Base-by-base conservation (phyloP, 2,113 vertebrate species). In the Hydrolagus affinis region DNA sequence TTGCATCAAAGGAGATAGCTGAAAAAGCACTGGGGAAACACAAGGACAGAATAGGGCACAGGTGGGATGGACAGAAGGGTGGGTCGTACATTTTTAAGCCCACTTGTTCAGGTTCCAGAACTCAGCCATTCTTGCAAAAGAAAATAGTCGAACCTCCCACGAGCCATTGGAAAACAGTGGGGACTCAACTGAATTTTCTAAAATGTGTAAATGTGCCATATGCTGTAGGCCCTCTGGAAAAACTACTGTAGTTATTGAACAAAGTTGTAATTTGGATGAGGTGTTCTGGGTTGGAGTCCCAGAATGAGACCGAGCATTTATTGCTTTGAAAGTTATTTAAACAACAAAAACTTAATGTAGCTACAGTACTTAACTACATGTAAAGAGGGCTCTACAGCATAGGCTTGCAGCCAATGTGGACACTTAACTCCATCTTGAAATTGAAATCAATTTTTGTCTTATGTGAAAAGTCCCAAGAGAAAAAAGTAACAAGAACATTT, bases 61-160 rank as follows among this genome's bases (percentile, higher is more conserved):
- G 86, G 86, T 86, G 71, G 75, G 86, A 69, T 83, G 78, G 78
- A 83, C 78, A 60, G 97, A 96, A 96, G 94, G 94, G 96, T 98
- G 78, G 78, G 60, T 83, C 60, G 66, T 83, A 32, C 28, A 62
- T 83, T 62, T 83, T 83, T 83, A 83, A 83, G 78, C 78, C 78
- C 78, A 83, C 78, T 66, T 83, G 78, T 83, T 83, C 78, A 83
- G 78, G 78, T 83, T 83, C 25, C 78, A 83, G 78, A 83, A 83
- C 66, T 83, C 60, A 83, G 64, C 62, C 62, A 30, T 83, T 83
- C 60, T 83, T 83, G 78, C 25, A 83, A 62, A 44, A 83, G 78
- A 83, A 66, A 83, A 83, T 83, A 68, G 78, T 83, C 60, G 62
- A 83, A 83, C 78, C 78, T 66, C 78, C 78, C 78, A 83, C 78